These are phyloP conservation scores for Tetrax tetrax DNA, from an alignment of 2,113 vertebrate species.

Conservation along the genomic window DNA sequence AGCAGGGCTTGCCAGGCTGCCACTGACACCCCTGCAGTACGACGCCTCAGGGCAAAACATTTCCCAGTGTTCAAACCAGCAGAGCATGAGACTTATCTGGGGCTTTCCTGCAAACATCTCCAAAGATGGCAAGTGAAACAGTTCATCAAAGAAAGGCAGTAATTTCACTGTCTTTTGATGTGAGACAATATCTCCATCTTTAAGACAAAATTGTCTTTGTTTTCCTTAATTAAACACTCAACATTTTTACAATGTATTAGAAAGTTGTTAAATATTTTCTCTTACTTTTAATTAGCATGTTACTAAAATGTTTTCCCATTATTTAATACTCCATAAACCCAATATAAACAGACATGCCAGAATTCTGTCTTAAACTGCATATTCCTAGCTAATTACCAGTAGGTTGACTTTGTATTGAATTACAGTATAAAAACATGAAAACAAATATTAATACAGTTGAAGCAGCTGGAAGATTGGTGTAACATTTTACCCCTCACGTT, in stretches of 20 bases:
- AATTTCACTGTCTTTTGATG: background rate
- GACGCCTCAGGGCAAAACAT: background rate
- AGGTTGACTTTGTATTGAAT: background rate
- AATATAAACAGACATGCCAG: background rate
- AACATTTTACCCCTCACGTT: background rate
- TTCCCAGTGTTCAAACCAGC: background rate
- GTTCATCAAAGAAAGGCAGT: background rate
- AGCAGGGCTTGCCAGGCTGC: background rate
- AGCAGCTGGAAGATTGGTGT: background rate
- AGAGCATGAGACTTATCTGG: background rate
- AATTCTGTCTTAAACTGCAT: background rate
- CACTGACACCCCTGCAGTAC: background rate
- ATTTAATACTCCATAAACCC: background rate
- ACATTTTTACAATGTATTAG: background rate
- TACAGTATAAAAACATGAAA: slow-evolving; percentile 1
- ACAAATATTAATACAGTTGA: background rate
- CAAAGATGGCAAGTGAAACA: background rate
- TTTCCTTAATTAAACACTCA: background rate
- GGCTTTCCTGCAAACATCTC: background rate
- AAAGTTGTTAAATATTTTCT: background rate
- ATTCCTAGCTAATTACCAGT: background rate
- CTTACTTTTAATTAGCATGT: background rate
- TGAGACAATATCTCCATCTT: background rate
- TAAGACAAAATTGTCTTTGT: background rate
- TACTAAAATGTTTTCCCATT: background rate